phyloP scores from a whole-genome alignment of 2,113 vertebrate genomes.

The Sapayoa aenigma region DNA sequence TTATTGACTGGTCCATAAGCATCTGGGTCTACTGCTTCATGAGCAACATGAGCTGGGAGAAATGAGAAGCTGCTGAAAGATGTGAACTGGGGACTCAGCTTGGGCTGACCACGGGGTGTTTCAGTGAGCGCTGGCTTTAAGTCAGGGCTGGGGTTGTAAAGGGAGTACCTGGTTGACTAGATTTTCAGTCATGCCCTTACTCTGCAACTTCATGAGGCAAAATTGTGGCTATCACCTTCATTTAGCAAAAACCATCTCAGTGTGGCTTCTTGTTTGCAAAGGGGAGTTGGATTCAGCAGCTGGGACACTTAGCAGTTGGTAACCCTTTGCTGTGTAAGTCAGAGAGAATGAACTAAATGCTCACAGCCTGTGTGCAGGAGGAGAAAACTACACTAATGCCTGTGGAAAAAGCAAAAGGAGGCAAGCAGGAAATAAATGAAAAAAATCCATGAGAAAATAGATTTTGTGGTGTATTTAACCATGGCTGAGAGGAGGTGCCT shows the following conservation, averaged over 20 bases:
- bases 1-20: background rate
- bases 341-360: background rate
- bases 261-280: background rate
- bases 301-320: background rate
- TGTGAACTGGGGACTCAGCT: background rate
- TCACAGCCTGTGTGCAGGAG: background rate
- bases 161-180: background rate
- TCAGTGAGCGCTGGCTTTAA: background rate
- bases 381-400: background rate
- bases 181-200: background rate
- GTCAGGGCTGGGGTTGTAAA: background rate
- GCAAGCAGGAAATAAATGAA: conserved; percentile 34
- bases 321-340: background rate
- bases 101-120: background rate
- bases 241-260: background rate
- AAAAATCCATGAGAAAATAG: conserved; percentile 44
- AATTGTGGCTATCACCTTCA: background rate
- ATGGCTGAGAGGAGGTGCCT: background rate
- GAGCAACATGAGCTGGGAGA: background rate
- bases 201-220: background rate
- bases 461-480: conserved; percentile 44
- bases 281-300: background rate
- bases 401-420: conserved; percentile 24
- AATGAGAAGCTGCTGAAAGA: background rate
- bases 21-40: background rate